Evolutionary conservation across 1,140 invertebrate genomes (phyloP), one percentile per base, ranked within the genome.

Genomic region (Platorchestia sp.): DNA sequence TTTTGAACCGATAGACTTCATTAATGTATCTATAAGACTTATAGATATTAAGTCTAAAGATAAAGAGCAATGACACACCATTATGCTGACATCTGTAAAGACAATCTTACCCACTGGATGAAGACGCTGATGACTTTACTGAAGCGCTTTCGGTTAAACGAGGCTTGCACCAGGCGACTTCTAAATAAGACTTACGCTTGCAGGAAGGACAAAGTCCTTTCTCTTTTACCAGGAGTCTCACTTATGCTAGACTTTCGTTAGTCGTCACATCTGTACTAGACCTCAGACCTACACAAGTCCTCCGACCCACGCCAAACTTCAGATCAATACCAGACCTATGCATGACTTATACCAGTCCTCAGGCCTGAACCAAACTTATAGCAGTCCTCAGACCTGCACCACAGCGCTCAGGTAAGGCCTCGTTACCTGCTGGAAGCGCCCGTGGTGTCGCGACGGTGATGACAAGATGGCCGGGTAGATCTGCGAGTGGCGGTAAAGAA

Each of bases 391-490:
- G 41, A 93, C 91, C 91, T 93, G 91, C 45, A 93, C 43, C 7
- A 93, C 91, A 40, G 91, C 91, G n/a, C 91, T 93, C 43, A 93
- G 91, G 91, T 93, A 93, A 41, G 91, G 45, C 40, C 45, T 5
- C 5, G 91, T 93, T 40, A 93, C 91, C 91, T 93, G 91, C 45
- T 93, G 91, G 91, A 93, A 93, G 45, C 91, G 91, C 6, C 40
- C 91, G 45, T 93, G 91, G 91, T 93, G 91, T 0, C 91, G 91
- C 1, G 91, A 44, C 7, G 91, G 91, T 27, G 91, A 93, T 7
- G 91, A 6, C 91, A 93, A 6, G 44, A 93, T 93, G 45, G 91
- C 91, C 7, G 91, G 91, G 40, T 93, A 93, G 43, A 93, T 6
- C 91, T 93, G 91, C 91, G 91, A 6, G 45, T 93, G 91, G 45